A percentile compares a stretch with the other conserved stretches of the same genome.
Conservation (phyloP, 2,888 invertebrate genomes). For the Creontiades dilutus region DNA sequence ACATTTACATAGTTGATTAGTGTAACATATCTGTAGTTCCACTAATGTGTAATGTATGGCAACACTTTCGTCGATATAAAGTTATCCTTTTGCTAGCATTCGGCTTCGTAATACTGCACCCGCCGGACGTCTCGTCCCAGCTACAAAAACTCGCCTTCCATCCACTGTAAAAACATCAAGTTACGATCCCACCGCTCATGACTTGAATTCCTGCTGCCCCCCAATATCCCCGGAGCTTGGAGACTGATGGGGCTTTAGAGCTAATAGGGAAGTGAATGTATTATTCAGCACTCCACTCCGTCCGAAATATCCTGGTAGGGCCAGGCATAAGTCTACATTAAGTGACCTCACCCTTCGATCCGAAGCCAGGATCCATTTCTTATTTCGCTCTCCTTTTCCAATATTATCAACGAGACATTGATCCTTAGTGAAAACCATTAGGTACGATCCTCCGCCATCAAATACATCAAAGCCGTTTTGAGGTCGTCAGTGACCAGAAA, state of each 20-base stretch:
- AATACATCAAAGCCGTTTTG: too few relatives aligned
- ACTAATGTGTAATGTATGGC: too few relatives aligned
- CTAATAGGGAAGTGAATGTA: constrained; percentile 47
- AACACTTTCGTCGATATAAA: too few relatives aligned
- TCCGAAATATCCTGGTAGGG: constrained; percentile 23
- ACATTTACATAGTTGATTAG: too few relatives aligned
- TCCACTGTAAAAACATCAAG: constrained; percentile 12
- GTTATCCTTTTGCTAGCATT: not conserved
- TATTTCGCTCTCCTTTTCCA: not conserved
- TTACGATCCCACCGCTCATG: constrained; percentile 13
- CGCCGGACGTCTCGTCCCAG: not conserved
- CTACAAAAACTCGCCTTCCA: not conserved
- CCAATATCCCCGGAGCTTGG: not conserved
- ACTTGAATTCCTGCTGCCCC: not conserved
- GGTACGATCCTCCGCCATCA: too few relatives aligned
- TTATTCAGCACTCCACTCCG: constrained; percentile 36
- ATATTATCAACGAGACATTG: constrained; percentile 2
- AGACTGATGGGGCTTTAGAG: constrained; percentile 37
- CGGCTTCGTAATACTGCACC: not conserved
- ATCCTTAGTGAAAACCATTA: not conserved
- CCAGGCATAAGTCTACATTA: constrained; percentile 37
- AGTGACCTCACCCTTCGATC: constrained; percentile 23
- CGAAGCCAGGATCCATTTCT: not conserved
- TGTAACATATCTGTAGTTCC: too few relatives aligned
- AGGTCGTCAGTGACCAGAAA: too few relatives aligned